Base-by-base conservation (phyloP, 1,140 invertebrate species). In the Cardiocondyla obscurior region DNA sequence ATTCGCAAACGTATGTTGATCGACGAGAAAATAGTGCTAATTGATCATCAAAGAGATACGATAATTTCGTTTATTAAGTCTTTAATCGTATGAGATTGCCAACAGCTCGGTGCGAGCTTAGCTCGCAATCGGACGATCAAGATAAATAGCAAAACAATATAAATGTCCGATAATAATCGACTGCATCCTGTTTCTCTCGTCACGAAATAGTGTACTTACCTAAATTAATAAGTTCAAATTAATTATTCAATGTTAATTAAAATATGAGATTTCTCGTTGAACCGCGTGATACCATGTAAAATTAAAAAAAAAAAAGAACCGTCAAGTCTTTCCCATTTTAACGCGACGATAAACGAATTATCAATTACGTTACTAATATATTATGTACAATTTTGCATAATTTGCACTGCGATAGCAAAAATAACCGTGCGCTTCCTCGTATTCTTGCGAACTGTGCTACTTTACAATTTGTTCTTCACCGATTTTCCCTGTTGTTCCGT, bases 51-150 rank as follows among this genome's bases (percentile, higher is more conserved):
- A 51, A 8, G 16, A 74, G 4, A 44, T 12, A 42, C 28, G 51
- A 25, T 86, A 74, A 86, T 77, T 39, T 77, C 62, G 14, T 36
- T 33, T 69, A 25, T 70, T 30, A 76, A 28, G 16, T 58, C 64
- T 58, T 39, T n/a, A 10, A 36, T 30, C 30, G 16, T 28, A 46
- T 16, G n/a, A 14, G 51, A 8, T 58, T 16, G 49, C 19, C 16
- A 0, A 22, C 16, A 10, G 28, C 25, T 3, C 8, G 28, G 28
- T 65, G 7, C 44, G 25, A 65, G 46, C n/a, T 67, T 76, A 33
- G n/a, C 73, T 60, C 12, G 12, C 28, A 10, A 36, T 33, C 19
- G 10, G 2, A 81, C 10, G 6, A 70, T 57, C 19, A 12, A 14
- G 51, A 72, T 72, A 44, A 33, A 36, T 25, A 67, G 1, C 16